Conservation (phyloP, 2,113 vertebrate genomes). For the Thryonomys swinderianus region DNA sequence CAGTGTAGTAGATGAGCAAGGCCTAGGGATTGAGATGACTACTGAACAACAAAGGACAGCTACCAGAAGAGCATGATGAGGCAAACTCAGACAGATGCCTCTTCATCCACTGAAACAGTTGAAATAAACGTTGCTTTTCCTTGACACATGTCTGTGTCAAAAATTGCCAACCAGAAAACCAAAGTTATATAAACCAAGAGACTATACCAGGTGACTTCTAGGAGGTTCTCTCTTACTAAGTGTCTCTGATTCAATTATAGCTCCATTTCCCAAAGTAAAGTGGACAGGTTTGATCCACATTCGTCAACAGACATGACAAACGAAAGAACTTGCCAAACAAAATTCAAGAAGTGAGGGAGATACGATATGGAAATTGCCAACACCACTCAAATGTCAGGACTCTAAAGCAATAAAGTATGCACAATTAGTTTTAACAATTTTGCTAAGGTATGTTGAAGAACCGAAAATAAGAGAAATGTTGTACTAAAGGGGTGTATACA, state of each 20-base stretch:
- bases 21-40: not conserved
- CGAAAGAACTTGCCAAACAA: not conserved
- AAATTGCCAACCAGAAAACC: not conserved
- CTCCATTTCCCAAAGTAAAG: constrained; percentile 30
- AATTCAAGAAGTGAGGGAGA: not conserved
- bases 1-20: not conserved
- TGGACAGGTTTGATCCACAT: not conserved
- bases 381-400: not conserved
- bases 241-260: constrained; percentile 9
- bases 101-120: not conserved
- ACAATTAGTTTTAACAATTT: not conserved
- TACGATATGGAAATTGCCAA: not conserved
- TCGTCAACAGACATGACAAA: constrained; percentile 1
- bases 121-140: not conserved
- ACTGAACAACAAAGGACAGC: not conserved
- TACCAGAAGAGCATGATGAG: not conserved
- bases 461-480: not conserved
- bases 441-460: not conserved
- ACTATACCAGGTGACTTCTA: not conserved
- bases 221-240: not conserved
- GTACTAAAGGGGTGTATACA: not conserved
- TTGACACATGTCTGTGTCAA: not conserved
- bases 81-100: not conserved
- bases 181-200: too few relatives aligned
- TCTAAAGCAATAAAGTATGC: not conserved